Conservation (phyloP, 1,140 invertebrate species). For the Drosophila funebris region DNA sequence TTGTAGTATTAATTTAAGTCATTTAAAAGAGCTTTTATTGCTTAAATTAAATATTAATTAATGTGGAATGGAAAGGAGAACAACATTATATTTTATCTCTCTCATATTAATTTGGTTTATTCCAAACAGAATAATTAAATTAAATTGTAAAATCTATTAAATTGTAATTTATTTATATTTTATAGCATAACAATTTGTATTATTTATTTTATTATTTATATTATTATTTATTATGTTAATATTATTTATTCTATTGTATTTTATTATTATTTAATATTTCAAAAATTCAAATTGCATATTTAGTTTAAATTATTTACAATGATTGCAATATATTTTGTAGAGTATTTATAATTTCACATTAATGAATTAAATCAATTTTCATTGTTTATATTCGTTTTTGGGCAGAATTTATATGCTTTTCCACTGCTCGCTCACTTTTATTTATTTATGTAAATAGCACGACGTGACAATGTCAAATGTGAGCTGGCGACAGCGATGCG, state of each 20-base stretch:
- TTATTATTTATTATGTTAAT: background rate
- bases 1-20: no score
- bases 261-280: background rate
- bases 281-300: background rate
- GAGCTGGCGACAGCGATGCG: slow-evolving; percentile 7
- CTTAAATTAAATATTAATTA: no score
- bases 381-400: slow-evolving; percentile 52
- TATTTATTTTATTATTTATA: background rate
- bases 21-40: no score
- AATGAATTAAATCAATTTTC: background rate
- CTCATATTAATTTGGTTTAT: no score
- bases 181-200: background rate
- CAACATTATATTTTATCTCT: no score
- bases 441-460: slow-evolving; percentile 66
- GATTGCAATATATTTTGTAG: background rate
- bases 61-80: no score
- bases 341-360: background rate
- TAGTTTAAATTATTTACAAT: background rate
- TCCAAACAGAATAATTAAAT: no score
- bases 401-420: slow-evolving; percentile 61
- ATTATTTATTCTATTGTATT: background rate
- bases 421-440: slow-evolving; percentile 48
- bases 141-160: no score
- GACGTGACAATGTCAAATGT: slow-evolving; percentile 76
- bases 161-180: no score